Percentiles rank a stretch among this genome's conserved stretches.
phyloP scores from a whole-genome alignment of 2,888 invertebrate species.

The Tenthredo amoena region DNA sequence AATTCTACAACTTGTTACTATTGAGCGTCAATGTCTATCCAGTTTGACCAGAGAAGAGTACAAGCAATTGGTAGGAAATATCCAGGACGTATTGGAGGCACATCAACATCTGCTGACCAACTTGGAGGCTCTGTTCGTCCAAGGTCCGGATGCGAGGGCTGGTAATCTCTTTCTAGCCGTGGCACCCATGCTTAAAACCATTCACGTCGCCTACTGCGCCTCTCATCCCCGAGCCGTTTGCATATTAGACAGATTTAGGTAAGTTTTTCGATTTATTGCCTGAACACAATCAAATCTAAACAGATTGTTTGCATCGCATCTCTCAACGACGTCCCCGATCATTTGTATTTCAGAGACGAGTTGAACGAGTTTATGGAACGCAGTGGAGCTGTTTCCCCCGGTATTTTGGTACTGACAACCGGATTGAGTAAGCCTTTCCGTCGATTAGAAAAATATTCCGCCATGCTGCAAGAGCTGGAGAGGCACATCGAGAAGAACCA shows the following conservation, averaged over 20 bases:
- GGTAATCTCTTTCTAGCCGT: conserved; percentile 95
- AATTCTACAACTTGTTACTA: conserved; percentile 43
- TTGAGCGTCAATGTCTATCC: not conserved
- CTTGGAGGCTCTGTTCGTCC: conserved; percentile 88
- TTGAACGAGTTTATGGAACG: conserved; percentile 93
- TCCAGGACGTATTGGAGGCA: conserved; percentile 91
- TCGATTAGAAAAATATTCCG: conserved; percentile 95
- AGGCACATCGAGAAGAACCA: conserved; percentile 97
- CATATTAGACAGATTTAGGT: conserved; percentile 96
- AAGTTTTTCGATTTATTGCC: conserved; percentile 71
- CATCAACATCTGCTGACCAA: conserved; percentile 90
- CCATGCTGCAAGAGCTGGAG: conserved; percentile 96
- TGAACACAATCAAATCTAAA: not conserved
- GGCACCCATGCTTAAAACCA: conserved; percentile 89
- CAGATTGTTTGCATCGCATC: not conserved
- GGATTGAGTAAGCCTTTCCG: conserved; percentile 97
- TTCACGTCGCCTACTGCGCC: conserved; percentile 94
- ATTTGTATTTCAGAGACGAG: conserved; percentile 83
- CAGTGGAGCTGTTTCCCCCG: conserved; percentile 91
- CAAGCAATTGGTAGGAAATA: conserved; percentile 92
- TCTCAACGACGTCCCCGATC: not conserved
- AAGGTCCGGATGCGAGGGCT: conserved; percentile 89
- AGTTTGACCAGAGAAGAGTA: conserved; percentile 93
- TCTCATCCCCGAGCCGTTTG: conserved; percentile 97
- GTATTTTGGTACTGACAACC: conserved; percentile 93